Evolutionary conservation across 2,888 invertebrate genomes (phyloP), one percentile per base, ranked within the genome.

Genomic region (Odontomyia ornata): DNA sequence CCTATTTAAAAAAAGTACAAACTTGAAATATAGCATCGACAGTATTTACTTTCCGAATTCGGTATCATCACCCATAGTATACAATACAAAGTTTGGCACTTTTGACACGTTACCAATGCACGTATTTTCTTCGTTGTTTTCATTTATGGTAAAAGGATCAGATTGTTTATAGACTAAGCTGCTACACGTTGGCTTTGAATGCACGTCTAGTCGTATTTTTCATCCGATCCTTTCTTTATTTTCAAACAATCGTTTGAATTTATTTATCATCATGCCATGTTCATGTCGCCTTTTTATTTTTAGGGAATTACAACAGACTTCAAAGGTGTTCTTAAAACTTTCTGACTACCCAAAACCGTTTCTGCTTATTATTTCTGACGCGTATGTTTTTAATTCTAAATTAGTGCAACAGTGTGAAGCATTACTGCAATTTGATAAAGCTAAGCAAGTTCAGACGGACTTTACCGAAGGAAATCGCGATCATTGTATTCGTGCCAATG

Each of bases 51-150:
- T 60, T 3, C 57, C 57, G 25, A 18, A 60, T 23, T 23, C 57
- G 18, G 56, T 18, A 52, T 15, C 57, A 18, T 60, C 57, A 23
- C 21, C 9, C 3, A 60, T 23, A 21, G 23, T 23, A 21, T 25
- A 60, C 13, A 60, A 60, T 21, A 60, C 18, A 13, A 60, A 60
- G 23, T 60, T 21, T 60, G 57, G 57, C 57, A 60, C 57, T 15
- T 60, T 60, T 60, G 23, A 60, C 18, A 60, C 57, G 23, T 23
- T 60, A 3, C 57, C 21, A 21, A 60, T 60, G 57, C 57, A 60
- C 57, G 57, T 60, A 60, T 25, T 21, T 25, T 9, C 21, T 52
- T 7, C 4, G 36, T 9, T 18, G 4, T 4, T 52, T 52, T n/a
- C 15, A 18, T 15, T 18, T 52, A 43, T 52, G 15, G 3, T 52